Evolutionary conservation across 2,888 invertebrate genomes (phyloP).

Genomic region (Lathronympha strigana): DNA sequence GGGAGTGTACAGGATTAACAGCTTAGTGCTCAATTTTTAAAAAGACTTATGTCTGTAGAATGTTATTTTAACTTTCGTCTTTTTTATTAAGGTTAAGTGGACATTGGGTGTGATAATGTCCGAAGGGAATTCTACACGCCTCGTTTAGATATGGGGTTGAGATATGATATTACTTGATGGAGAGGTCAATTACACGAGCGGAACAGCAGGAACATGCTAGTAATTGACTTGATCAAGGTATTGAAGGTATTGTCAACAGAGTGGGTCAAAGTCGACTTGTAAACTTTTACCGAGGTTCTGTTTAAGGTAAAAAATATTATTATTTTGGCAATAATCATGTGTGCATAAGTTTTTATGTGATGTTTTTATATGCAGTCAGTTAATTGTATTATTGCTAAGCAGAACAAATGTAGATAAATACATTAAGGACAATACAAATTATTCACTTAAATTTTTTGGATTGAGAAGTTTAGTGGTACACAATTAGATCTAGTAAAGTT

Average conservation of each 20-base stretch:
- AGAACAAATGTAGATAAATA: no score
- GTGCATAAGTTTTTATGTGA: neutral
- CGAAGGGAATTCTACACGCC: conserved; percentile 48
- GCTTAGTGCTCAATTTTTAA: neutral
- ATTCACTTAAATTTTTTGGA: no score
- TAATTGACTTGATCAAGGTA: conserved; percentile 10
- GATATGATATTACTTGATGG: neutral
- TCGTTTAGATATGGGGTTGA: conserved; percentile 24
- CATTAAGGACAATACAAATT: no score
- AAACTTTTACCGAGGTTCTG: conserved; percentile 12
- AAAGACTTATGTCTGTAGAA: neutral
- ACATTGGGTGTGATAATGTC: conserved; percentile 43
- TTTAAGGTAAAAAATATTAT: conserved; percentile 1
- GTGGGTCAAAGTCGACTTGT: conserved; percentile 26
- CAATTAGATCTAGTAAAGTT: no score
- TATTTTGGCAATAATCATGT: neutral
- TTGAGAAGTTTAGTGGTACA: no score
- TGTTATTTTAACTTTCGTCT: neutral
- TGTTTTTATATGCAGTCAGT: no score
- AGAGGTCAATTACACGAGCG: neutral
- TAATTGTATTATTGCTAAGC: no score
- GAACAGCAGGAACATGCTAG: neutral
- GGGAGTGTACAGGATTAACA: conserved; percentile 53
- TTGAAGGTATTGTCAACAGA: neutral
- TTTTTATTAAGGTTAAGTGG: conserved; percentile 5